phyloP scores from a whole-genome alignment of 2,888 invertebrate genomes.

The Polylopha cassiicola region DNA sequence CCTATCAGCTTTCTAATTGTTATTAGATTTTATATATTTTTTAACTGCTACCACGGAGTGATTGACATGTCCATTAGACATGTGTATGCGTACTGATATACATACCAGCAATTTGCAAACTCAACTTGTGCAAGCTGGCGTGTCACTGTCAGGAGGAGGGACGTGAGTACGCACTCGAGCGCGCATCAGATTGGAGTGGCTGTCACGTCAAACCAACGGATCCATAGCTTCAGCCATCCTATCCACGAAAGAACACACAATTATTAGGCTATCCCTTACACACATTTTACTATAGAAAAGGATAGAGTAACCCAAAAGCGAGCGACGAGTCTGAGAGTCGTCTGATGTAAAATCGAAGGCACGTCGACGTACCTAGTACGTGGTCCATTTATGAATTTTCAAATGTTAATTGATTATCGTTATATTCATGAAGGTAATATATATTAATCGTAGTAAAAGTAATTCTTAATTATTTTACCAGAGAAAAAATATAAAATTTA shows the following conservation, averaged over 20 bases:
- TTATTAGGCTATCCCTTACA: constrained; percentile 5
- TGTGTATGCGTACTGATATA: constrained; percentile 5
- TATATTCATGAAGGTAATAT: constrained; percentile 7
- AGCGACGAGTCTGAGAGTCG: too few relatives aligned
- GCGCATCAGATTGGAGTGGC: constrained; percentile 39
- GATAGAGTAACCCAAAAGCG: constrained; percentile 1
- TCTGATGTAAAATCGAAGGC: too few relatives aligned
- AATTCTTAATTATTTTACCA: too few relatives aligned
- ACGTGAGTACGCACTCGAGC: constrained; percentile 34
- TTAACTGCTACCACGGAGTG: too few relatives aligned
- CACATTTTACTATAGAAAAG: neutral
- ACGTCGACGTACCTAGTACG: constrained; percentile 12
- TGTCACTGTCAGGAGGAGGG: constrained; percentile 26
- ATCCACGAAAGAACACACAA: constrained; percentile 5
- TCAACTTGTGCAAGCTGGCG: constrained; percentile 13
- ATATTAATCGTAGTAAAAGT: neutral
- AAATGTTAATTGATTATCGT: constrained; percentile 14
- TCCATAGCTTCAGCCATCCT: constrained; percentile 11
- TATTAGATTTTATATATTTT: too few relatives aligned
- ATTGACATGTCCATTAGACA: too few relatives aligned
- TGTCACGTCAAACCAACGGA: constrained; percentile 34
- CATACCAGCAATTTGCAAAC: constrained; percentile 14
- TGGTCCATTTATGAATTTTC: constrained; percentile 19
- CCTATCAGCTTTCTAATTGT: too few relatives aligned
- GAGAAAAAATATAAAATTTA: too few relatives aligned